Evolutionary conservation across 2,113 vertebrate species (phyloP).

Genomic region (Callionymus lyra): DNA sequence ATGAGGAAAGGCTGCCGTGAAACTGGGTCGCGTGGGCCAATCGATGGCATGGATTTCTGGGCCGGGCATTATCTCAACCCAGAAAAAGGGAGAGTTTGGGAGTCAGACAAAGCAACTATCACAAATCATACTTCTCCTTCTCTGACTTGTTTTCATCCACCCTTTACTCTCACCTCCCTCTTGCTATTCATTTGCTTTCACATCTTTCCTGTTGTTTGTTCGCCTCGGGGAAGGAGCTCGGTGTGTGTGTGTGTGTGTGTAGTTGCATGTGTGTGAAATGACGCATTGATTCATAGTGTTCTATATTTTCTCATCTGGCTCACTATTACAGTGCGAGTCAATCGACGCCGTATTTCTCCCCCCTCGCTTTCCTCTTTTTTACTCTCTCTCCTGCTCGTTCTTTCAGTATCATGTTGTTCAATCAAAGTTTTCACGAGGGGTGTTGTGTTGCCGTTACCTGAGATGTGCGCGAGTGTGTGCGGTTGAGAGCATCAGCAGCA

Average conservation of each 20-base stretch:
- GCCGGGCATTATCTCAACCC: conserved; percentile 55
- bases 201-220: conserved; percentile 46
- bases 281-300: conserved; percentile 61
- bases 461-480: conserved; percentile 21
- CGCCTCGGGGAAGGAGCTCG: conserved; percentile 41
- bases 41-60: conserved; percentile 66
- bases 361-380: conserved; percentile 22
- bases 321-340: conserved; percentile 57
- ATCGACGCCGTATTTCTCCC: conserved; percentile 42
- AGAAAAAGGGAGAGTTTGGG: conserved; percentile 7
- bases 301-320: conserved; percentile 62
- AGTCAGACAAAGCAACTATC: conserved; percentile 40
- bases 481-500: conserved; percentile 18
- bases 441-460: conserved; percentile 37
- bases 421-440: conserved; percentile 41
- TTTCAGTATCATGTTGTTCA: conserved; percentile 46
- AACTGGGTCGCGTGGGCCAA: conserved; percentile 63
- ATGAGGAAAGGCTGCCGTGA: conserved; percentile 66
- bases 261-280: conserved; percentile 36
- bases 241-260: conserved; percentile 20
- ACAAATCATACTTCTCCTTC: conserved; percentile 33
- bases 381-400: conserved; percentile 31
- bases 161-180: conserved; percentile 30
- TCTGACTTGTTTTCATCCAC: conserved; percentile 37
- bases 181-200: conserved; percentile 50